Base-by-base conservation (phyloP, 2,797 vertebrate species). In the Aphelocoma californica region DNA sequence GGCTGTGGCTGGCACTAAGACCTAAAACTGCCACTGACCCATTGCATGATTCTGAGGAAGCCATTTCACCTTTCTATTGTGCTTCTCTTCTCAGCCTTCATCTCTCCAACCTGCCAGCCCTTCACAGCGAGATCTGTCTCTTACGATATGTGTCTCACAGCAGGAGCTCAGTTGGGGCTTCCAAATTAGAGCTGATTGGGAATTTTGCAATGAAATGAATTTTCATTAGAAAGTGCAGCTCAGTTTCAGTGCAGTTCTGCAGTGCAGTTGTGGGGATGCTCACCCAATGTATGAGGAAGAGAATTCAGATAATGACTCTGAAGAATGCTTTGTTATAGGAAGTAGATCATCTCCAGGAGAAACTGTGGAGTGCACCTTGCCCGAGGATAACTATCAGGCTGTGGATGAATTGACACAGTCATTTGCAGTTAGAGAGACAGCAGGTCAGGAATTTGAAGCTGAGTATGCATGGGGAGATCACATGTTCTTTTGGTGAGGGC, bases 111-210 rank as follows among this genome's bases (percentile, higher is more conserved):
- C 80, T 10, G 10, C 53, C 60, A 93, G 80, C 56, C 86, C 66
- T 67, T 88, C 85, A 91, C 91, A 93, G 85, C 77, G 44, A 81
- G 85, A 93, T 48, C 94, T 94, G 88, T 94, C 95, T 95, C 80
- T 91, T 92, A 81, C 2, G n/a, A 92, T 95, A 92, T 10, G 34
- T 74, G 56, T 88, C 91, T 96, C 77, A 60, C 85, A 69, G 58
- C 25, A 74, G 74, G 78, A 95, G 74, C 81, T 93, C 86, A 92
- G 70, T 64, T 89, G 88, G 48, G 60, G 29, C 50, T 93, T 94
- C 84, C 92, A 87, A 92, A 92, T 94, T 84, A 95, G 60, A 92
- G 34, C 42, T 87, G 64, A 90, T 70, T 42, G 71, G 74, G 81
- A 92, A 82, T 82, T 90, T 94, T 93, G 67, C 93, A 87, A 60